These are phyloP conservation scores for Petrocephalus schoutedeni DNA, from an alignment of 2,797 vertebrate species.

Conservation along the genomic window DNA sequence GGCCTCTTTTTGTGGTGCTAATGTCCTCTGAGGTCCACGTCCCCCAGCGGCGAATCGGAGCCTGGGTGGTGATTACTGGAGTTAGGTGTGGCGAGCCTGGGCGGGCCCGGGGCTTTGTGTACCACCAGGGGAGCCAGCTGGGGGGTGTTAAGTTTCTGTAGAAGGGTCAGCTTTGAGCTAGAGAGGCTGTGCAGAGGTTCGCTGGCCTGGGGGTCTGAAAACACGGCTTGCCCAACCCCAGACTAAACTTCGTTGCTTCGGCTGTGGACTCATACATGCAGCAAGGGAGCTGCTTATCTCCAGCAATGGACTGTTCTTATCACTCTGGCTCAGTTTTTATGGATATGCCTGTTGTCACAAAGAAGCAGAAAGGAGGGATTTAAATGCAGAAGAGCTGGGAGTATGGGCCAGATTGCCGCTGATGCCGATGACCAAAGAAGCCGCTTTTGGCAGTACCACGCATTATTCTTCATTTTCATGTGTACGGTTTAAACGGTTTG, in stretches of 20 bases:
- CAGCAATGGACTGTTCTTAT: background rate
- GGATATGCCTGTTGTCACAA: slow-evolving; percentile 30
- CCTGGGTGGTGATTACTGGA: slow-evolving; percentile 61
- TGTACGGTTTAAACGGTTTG: slow-evolving; percentile 58
- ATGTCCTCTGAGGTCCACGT: slow-evolving; percentile 51
- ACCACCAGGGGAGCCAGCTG: slow-evolving; percentile 40
- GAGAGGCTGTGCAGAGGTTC: background rate
- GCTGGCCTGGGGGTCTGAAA: background rate
- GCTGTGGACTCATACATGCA: background rate
- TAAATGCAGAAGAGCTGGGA: slow-evolving; percentile 58
- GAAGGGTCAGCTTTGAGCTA: slow-evolving; percentile 11
- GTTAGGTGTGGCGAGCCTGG: slow-evolving; percentile 68
- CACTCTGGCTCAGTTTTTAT: slow-evolving; percentile 16
- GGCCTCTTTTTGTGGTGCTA: slow-evolving; percentile 44
- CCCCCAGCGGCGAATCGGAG: slow-evolving; percentile 50
- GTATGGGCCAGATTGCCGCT: slow-evolving; percentile 67
- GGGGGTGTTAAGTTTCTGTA: slow-evolving; percentile 30
- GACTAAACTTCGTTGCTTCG: background rate
- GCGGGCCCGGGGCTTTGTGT: slow-evolving; percentile 69
- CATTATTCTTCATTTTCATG: slow-evolving; percentile 58
- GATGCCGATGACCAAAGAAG: slow-evolving; percentile 53
- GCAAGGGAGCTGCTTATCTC: background rate
- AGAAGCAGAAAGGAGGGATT: slow-evolving; percentile 47
- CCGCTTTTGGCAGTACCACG: slow-evolving; percentile 47
- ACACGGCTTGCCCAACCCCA: background rate